Conservation (phyloP, 2,888 invertebrate genomes). For the Antheraea assamensis region DNA sequence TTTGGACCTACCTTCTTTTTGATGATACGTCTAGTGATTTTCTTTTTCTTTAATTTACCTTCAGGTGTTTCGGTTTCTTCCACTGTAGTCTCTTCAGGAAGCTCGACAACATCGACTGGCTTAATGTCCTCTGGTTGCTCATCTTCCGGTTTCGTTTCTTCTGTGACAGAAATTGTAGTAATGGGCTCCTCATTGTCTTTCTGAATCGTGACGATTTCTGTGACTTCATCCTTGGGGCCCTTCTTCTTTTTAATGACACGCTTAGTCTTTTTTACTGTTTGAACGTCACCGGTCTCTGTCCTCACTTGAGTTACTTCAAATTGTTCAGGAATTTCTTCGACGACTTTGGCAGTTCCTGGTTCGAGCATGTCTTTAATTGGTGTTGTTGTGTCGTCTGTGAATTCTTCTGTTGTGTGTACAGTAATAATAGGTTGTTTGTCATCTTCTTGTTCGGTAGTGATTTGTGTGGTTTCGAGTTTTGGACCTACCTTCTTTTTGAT, state of each 20-base stretch:
- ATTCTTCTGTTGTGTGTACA: constrained; percentile 40
- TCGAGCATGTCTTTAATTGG: constrained; percentile 27
- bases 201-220: constrained; percentile 30
- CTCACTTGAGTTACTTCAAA: constrained; percentile 53
- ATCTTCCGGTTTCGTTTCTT: constrained; percentile 21
- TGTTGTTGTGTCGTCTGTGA: constrained; percentile 36
- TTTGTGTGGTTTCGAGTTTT: constrained; percentile 51
- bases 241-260: constrained; percentile 37
- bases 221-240: constrained; percentile 49
- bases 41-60: constrained; percentile 45
- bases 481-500: constrained; percentile 55
- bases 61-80: constrained; percentile 45
- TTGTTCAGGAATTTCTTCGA: constrained; percentile 48
- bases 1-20: constrained; percentile 37
- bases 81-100: constrained; percentile 29
- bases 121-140: constrained; percentile 37
- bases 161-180: constrained; percentile 30
- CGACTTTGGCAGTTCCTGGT: constrained; percentile 18
- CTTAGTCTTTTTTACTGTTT: constrained; percentile 31
- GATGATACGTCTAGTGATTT: constrained; percentile 40
- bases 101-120: neutral
- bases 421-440: constrained; percentile 41
- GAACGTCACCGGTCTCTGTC: constrained; percentile 34
- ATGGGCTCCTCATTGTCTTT: constrained; percentile 31
- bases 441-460: constrained; percentile 39